Evolutionary conservation across 2,797 vertebrate genomes (phyloP).

Genomic region (Nyctalus aviator): DNA sequence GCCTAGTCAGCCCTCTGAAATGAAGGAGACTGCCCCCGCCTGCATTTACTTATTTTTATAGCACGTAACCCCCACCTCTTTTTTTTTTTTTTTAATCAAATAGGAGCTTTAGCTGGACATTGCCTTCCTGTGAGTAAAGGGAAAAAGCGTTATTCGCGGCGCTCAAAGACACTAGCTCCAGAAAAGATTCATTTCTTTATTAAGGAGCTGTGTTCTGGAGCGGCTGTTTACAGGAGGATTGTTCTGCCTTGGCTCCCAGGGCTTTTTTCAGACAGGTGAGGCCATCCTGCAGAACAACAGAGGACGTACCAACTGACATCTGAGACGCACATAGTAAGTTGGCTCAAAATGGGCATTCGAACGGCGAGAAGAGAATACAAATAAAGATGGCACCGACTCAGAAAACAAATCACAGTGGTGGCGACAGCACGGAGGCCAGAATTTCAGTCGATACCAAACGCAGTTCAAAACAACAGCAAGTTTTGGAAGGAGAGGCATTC

Average conservation of each 20-base stretch:
- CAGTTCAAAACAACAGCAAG: constrained; percentile 77
- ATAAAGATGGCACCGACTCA: constrained; percentile 75
- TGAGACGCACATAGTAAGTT: constrained; percentile 60
- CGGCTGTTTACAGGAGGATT: constrained; percentile 73
- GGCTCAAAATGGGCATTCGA: constrained; percentile 62
- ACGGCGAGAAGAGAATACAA: constrained; percentile 57
- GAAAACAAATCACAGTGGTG: constrained; percentile 17
- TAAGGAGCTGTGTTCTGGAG: constrained; percentile 69
- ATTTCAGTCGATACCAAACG: constrained; percentile 44
- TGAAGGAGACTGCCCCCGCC: not conserved
- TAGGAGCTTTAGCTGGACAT: not conserved
- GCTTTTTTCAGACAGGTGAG: constrained; percentile 66
- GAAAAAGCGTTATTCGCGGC: constrained; percentile 16
- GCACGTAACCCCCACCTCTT: not conserved
- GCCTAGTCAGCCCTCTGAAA: not conserved
- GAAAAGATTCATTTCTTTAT: constrained; percentile 78
- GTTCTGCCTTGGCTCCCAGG: constrained; percentile 70
- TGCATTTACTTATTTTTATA: not conserved
- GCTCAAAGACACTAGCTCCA: constrained; percentile 68
- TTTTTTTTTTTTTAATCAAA: not conserved
- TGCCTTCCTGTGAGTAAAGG: not conserved
- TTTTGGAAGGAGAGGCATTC: constrained; percentile 29
- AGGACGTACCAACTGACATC: constrained; percentile 75
- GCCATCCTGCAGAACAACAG: constrained; percentile 71
- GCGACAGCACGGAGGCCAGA: constrained; percentile 23